These are phyloP conservation scores for Muscina levida DNA, from an alignment of 2,888 invertebrate genomes.

Conservation along the genomic window DNA sequence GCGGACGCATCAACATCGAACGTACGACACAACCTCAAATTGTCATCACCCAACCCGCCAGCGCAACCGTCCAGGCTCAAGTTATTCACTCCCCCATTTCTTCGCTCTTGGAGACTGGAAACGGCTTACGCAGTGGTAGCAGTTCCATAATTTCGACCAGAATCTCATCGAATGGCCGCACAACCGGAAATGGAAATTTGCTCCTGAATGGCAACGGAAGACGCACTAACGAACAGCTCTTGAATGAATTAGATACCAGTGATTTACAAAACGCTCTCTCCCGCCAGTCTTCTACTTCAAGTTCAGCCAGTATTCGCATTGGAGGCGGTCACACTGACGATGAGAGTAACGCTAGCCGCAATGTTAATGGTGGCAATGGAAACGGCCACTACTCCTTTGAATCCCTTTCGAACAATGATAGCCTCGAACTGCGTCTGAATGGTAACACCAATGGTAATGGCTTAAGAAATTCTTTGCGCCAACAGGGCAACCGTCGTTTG, in stretches of 20 bases:
- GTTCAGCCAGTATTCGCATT: conserved; percentile 57
- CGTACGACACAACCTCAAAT: conserved; percentile 73
- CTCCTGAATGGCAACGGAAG: conserved; percentile 66
- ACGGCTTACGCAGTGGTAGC: conserved; percentile 63
- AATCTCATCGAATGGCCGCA: conserved; percentile 68
- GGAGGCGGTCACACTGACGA: conserved; percentile 50
- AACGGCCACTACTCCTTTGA: conserved; percentile 54
- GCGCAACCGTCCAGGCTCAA: conserved; percentile 77
- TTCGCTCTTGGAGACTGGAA: conserved; percentile 72
- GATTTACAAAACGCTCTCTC: conserved; percentile 55
- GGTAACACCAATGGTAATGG: conserved; percentile 58
- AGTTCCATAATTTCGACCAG: conserved; percentile 66
- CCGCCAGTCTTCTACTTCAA: conserved; percentile 49
- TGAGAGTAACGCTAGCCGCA: conserved; percentile 38
- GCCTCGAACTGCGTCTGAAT: conserved; percentile 43
- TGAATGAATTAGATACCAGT: conserved; percentile 69
- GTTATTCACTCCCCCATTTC: conserved; percentile 74
- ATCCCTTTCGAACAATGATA: conserved; percentile 18
- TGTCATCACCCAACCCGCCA: conserved; percentile 75
- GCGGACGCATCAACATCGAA: conserved; percentile 73
- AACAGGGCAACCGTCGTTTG: conserved; percentile 50
- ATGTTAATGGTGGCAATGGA: conserved; percentile 52
- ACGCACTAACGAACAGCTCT: conserved; percentile 68
- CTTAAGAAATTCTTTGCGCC: conserved; percentile 52
- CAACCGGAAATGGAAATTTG: conserved; percentile 60